Evolutionary conservation across 2,888 invertebrate genomes (phyloP), one percentile per base, ranked within the genome.

Genomic region (Erannis defoliaria): DNA sequence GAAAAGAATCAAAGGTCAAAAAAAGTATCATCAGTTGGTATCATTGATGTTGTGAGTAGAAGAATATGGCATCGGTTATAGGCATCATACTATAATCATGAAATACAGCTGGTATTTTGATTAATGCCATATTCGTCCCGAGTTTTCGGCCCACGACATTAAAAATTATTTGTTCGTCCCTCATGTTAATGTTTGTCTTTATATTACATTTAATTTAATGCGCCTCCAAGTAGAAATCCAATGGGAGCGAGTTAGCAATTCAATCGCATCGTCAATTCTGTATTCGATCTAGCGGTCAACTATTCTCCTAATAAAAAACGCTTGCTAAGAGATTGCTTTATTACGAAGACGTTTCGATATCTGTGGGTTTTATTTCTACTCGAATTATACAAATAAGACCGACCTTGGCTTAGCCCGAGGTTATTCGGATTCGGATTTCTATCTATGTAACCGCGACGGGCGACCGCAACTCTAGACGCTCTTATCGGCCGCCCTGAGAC

Each of bases 401-500:
- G 66, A 60, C 68, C 65, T 70, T 72, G 63, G 64, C 46, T 61
- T 51, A 68, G 61, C 66, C 62, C 57, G 57, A 50, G 66, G 66
- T 60, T 63, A 57, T 67, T 67, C 57, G 63, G 62, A 57, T 67
- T 67, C 57, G 63, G 62, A 65, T 66, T 62, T 56, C 65, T 71
- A 68, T 70, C 69, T 62, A 60, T 62, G 60, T 59, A 65, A 61
- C 65, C 66, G 57, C 66, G 48, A 49, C 55, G 66, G 55, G 57
- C 50, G 56, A 51, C 62, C 66, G 62, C 66, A 46, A 50, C 70
- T 63, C 57, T 48, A 57, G 66, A 65, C 60, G 63, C 57, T 61
- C 70, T 73, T 72, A 73, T 71, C 73, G 62, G 64, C 55, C 70
- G 67, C 62, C 59, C 55, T 53, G 65, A 68, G 68, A 71, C 71